Percentiles rank a stretch among this genome's conserved stretches.
Evolutionary conservation across 2,113 vertebrate species (phyloP).

Genomic region (Sylvia atricapilla): DNA sequence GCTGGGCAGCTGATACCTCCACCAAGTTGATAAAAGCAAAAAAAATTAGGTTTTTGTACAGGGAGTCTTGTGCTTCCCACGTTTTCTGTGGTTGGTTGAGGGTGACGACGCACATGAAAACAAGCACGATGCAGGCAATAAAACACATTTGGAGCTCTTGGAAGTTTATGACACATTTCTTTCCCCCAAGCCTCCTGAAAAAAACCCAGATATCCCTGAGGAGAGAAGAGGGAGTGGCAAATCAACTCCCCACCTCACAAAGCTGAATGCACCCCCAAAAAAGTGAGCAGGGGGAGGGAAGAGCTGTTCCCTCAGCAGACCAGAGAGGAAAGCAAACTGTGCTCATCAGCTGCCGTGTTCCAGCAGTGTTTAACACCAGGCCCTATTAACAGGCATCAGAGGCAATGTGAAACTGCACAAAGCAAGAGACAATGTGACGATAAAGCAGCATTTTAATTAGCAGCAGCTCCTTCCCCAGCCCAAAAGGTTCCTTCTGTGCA

Average conservation of each 20-base stretch:
- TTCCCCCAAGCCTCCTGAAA: neutral
- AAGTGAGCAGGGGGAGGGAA: neutral
- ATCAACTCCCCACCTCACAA: neutral
- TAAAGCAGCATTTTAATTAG: slow-evolving; percentile 63
- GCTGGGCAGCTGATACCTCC: neutral
- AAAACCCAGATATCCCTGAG: neutral
- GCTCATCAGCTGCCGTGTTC: neutral
- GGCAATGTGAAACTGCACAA: slow-evolving; percentile 20
- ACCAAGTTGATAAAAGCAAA: neutral
- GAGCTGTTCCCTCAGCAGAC: neutral
- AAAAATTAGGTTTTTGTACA: neutral
- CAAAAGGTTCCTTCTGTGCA: slow-evolving; percentile 45
- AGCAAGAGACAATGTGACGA: slow-evolving; percentile 15
- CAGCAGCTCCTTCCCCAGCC: neutral
- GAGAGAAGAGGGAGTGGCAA: neutral
- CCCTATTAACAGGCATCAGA: neutral
- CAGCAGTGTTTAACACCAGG: neutral
- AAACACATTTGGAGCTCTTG: neutral
- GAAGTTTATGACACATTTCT: neutral
- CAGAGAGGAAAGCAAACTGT: neutral
- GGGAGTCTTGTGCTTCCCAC: neutral
- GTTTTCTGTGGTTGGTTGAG: neutral
- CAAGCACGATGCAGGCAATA: neutral
- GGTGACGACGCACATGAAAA: accelerated
- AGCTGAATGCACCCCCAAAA: neutral